Base-by-base conservation (phyloP, 2,888 invertebrate genomes). In the Bimastos eiseni region DNA sequence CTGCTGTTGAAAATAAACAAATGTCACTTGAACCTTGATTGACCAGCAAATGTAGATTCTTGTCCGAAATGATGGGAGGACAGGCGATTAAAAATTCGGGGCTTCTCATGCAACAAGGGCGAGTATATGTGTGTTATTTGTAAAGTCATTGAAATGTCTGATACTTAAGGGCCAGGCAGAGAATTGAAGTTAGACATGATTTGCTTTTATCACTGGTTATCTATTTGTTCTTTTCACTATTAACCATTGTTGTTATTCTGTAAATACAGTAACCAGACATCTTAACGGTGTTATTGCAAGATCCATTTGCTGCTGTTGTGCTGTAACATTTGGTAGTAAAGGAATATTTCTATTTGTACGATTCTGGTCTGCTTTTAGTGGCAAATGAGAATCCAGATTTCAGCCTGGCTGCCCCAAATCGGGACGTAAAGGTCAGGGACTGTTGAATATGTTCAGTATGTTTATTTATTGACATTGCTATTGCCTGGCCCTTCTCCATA, bases 331-430 rank as follows among this genome's bases (percentile, higher is more conserved):
- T 70, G 30, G 13, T 70, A 49, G 5, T 24, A 21, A 49, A 49
- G 24, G 49, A 49, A 8, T 70, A n/a, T n/a, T 30, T 70, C 30
- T n/a, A 70, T 13, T 11, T 70, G 30, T 17, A n/a, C 11, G 13
- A n/a, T 70, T 70, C n/a, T 70, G 70, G 30, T 70, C 70, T 70
- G 70, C 30, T 70, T 70, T 70, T n/a, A 70, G 70, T 70, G n/a
- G 70, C 8, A 5, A 70, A n/a, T 70, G 70, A 70, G 0, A 17
- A 70, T n/a, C n/a, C 70, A 11, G 70, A n/a, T 70, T 70, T 70
- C 70, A 70, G 70, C 70, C 70, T 70, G n/a, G 70, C 70, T 70
- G 30, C 70, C 70, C 70, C 70, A 70, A n/a, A 70, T 70, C 70
- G n/a, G n/a, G 70, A 70, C n/a, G 0, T 70, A n/a, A 70, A 70